Percentiles rank a stretch among this genome's conserved stretches.
Conservation (phyloP, 35 echinoderm and acorn worm species). For the Nesometra sesokonis region DNA sequence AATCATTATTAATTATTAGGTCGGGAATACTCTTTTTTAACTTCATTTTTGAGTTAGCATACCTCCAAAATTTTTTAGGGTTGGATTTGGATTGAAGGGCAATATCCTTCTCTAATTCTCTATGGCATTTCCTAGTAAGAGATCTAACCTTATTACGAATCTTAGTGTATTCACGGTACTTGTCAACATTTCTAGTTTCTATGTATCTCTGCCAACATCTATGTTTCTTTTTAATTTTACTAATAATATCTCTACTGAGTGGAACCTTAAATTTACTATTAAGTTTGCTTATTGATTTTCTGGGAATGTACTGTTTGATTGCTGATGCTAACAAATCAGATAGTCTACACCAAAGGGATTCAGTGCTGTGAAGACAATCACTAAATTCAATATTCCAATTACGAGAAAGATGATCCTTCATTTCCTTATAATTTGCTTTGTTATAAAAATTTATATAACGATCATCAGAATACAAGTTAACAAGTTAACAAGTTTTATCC, state of each 20-base stretch:
- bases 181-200: background rate
- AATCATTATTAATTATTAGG: background rate
- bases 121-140: background rate
- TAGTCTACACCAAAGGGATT: background rate
- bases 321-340: background rate
- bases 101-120: background rate
- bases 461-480: background rate
- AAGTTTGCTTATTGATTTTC: background rate
- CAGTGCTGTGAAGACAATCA: background rate
- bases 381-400: background rate
- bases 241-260: background rate
- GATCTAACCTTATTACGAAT: background rate
- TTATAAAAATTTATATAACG: background rate
- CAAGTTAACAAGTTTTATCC: too few species aligned
- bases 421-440: background rate
- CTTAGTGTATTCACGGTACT: background rate
- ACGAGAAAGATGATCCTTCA: background rate
- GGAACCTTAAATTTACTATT: background rate
- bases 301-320: background rate
- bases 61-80: background rate
- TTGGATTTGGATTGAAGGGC: background rate
- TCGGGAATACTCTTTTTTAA: background rate
- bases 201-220: background rate
- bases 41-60: background rate
- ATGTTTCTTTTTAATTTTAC: background rate